Conservation (phyloP, 1,140 invertebrate species). For the Littorina saxatilis region DNA sequence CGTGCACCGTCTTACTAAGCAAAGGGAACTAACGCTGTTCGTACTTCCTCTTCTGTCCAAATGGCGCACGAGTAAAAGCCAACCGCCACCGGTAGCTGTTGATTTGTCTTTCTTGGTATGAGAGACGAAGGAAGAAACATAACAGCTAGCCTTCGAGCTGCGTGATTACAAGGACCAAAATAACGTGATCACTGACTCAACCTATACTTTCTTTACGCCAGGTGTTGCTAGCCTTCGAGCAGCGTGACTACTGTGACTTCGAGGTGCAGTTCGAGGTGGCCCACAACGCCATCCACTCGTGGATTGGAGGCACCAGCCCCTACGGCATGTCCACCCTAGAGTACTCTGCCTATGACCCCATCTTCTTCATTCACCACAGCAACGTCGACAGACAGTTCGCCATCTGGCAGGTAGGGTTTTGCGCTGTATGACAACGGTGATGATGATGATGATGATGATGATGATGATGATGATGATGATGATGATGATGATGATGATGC, state of each 20-base stretch:
- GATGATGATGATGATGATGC: not conserved
- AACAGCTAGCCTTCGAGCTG: not conserved
- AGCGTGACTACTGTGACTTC: slow-evolving; percentile 47
- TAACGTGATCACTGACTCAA: no score
- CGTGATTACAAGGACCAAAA: not conserved
- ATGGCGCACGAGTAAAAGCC: no score
- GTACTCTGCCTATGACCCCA: slow-evolving; percentile 50
- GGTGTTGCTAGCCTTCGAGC: slow-evolving; percentile 37
- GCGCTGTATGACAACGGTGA: not conserved
- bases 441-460: slow-evolving; percentile 21
- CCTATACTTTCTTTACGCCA: no score
- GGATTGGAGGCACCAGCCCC: slow-evolving; percentile 40
- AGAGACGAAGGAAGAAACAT: no score
- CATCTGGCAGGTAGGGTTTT: slow-evolving; percentile 48
- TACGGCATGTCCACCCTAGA: slow-evolving; percentile 45
- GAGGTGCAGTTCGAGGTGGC: slow-evolving; percentile 49
- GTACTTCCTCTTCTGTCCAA: no score
- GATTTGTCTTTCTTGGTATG: no score
- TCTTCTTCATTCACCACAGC: slow-evolving; percentile 48
- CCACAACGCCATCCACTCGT: slow-evolving; percentile 52
- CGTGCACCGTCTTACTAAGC: no score
- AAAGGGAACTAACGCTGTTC: no score
- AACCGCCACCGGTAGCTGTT: no score
- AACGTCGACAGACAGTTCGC: slow-evolving; percentile 47
- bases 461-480: slow-evolving; percentile 22